These are phyloP conservation scores for Helicoverpa armigera DNA, from an alignment of 1,140 invertebrate species.

Conservation along the genomic window DNA sequence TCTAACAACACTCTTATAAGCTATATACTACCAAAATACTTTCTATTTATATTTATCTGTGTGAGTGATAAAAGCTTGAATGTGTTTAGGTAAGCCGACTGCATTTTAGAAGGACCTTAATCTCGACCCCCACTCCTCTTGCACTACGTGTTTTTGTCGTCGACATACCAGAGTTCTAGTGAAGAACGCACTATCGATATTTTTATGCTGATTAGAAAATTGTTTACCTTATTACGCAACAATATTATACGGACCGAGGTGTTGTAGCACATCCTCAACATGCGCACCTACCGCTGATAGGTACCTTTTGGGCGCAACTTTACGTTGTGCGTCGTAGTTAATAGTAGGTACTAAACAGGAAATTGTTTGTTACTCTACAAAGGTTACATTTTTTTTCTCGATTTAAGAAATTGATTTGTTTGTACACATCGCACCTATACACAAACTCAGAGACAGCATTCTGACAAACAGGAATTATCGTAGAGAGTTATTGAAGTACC, in stretches of 20 bases:
- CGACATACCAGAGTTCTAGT: constrained; percentile 79
- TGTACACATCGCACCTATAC: constrained; percentile 20
- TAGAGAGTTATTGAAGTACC: constrained; percentile 71
- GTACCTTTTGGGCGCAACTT: constrained; percentile 21
- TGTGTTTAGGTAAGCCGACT: constrained; percentile 76
- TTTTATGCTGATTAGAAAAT: constrained; percentile 54
- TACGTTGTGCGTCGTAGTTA: constrained; percentile 20
- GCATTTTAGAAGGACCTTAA: constrained; percentile 83
- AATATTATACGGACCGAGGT: constrained; percentile 24
- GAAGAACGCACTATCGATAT: constrained; percentile 72
- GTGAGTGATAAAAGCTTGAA: constrained; percentile 72
- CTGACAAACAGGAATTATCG: constrained; percentile 74
- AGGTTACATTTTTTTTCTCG: not conserved
- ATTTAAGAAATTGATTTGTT: constrained; percentile 33
- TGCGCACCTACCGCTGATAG: too few species aligned
- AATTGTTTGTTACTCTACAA: constrained; percentile 12
- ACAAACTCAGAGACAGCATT: constrained; percentile 48
- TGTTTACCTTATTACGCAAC: constrained; percentile 50
- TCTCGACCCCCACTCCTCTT: constrained; percentile 73
- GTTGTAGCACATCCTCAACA: constrained; percentile 39
- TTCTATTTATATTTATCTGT: constrained; percentile 64
- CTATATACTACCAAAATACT: constrained; percentile 55
- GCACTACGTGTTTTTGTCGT: constrained; percentile 81
- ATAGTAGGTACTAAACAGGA: constrained; percentile 7
- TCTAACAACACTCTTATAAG: constrained; percentile 56